Evolutionary conservation across 2,797 vertebrate genomes (phyloP).

Genomic region (Myotis myotis): DNA sequence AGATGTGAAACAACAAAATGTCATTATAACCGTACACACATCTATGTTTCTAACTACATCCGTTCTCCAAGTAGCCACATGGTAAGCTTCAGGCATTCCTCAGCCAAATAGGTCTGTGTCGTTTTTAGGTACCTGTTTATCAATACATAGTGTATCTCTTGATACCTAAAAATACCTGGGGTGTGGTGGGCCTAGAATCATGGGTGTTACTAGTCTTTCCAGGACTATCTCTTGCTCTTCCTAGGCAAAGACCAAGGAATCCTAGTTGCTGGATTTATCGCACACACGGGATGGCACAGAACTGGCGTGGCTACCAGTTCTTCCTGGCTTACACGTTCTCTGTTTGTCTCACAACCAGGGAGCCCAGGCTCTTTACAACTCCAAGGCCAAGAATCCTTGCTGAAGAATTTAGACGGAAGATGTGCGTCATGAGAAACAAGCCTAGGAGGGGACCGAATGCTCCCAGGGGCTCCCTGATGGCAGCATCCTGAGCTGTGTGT

Average conservation of each 20-base stretch:
- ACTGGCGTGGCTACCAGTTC: neutral
- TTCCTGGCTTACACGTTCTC: neutral
- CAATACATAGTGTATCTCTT: neutral
- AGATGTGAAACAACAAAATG: constrained; percentile 81
- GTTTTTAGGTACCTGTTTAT: constrained; percentile 1
- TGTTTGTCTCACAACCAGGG: constrained; percentile 15
- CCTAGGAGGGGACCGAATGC: neutral
- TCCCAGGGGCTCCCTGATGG: constrained; percentile 28
- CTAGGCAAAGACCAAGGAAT: constrained; percentile 47
- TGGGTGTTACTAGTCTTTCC: constrained; percentile 51
- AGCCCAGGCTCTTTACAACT: neutral
- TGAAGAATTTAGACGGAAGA: constrained; percentile 21
- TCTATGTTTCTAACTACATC: constrained; percentile 76
- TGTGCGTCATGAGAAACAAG: neutral
- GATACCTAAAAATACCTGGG: constrained; percentile 35
- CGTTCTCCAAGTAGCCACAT: constrained; percentile 37
- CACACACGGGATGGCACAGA: neutral
- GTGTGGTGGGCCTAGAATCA: neutral
- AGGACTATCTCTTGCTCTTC: constrained; percentile 51
- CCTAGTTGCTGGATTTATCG: neutral
- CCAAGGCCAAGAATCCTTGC: neutral
- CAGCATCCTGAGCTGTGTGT: constrained; percentile 23
- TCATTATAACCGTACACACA: constrained; percentile 78
- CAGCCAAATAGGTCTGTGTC: neutral
- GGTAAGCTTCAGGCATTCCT: constrained; percentile 39